Base-by-base conservation (phyloP, 1,140 invertebrate species). In the Conus betulinus region DNA sequence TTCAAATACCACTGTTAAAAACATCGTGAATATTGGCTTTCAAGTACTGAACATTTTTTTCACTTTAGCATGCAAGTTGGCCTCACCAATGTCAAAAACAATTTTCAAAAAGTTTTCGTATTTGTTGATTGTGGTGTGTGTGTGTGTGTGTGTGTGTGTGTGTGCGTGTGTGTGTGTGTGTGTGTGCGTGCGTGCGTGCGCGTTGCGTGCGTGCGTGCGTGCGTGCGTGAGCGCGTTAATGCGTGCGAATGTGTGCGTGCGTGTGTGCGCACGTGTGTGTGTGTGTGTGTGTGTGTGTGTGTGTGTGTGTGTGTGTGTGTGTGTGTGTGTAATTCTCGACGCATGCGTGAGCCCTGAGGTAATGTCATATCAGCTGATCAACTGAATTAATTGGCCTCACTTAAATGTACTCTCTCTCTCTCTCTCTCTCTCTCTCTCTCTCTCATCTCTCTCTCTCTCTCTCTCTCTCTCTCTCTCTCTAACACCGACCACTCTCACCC, bases 81-180 rank as follows among this genome's bases (percentile, higher is more conserved):
- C 39, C 39, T 39, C 39, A 39, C 39, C 39, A 39, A 39, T 39
- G 39, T 39, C 39, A 39, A 39, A 39, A 39, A 39, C 39, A 39
- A 39, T 39, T 39, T 39, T 39, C 3, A 39, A 39, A 39, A 39
- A 0, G 39, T 39, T 39, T 39, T 39, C 39, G 39, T 39, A 39
- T 39, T 39, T 39, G 39, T 39, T 39, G 39, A 39, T 39, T 39
- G 39, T 39, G 39, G 39, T 39, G 39, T 39, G 39, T 39, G 39
- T 39, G 39, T 39, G 39, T 39, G 39, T 39, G 39, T 39, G 39
- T n/a, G 39, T 39, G 39, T 39, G 39, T 84, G 57, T 84, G 27
- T 84, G 20, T 84, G 55, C 63, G 83, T 84, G 83, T 84, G 83
- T 84, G 55, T 60, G 55, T 60, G 55, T 60, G 83, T 84, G 57